Percentiles rank a stretch among this genome's conserved stretches.
These are phyloP conservation scores for Ichneumoninae sp. DNA, from an alignment of 2,888 invertebrate genomes.

Conservation along the genomic window DNA sequence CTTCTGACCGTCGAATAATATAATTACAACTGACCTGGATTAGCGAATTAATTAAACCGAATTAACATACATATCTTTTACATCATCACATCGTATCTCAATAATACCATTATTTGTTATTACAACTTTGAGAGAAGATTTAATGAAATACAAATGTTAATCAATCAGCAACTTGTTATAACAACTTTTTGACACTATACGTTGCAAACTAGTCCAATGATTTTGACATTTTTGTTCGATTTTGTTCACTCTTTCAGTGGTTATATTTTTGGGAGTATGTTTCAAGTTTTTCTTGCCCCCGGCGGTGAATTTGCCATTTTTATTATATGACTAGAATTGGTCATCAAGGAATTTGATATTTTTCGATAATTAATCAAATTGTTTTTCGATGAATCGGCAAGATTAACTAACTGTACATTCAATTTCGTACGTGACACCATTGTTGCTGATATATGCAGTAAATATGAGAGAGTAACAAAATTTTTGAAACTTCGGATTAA, in stretches of 20 bases:
- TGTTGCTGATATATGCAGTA: neutral
- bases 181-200: neutral
- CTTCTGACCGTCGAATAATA: constrained; percentile 2
- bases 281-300: neutral
- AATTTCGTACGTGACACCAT: constrained; percentile 7
- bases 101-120: constrained; percentile 38
- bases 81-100: constrained; percentile 36
- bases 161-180: constrained; percentile 2
- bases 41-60: constrained; percentile 21
- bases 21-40: constrained; percentile 31
- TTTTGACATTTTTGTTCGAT: neutral
- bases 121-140: constrained; percentile 2
- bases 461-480: neutral
- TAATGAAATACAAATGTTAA: constrained; percentile 3
- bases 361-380: neutral
- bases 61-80: constrained; percentile 27
- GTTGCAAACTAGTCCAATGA: neutral
- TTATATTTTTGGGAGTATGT: neutral
- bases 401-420: constrained; percentile 4
- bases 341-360: neutral
- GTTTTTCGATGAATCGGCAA: constrained; percentile 27
- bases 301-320: neutral
- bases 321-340: neutral
- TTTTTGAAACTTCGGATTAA: neutral
- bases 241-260: no score